Evolutionary conservation across 2,888 invertebrate genomes (phyloP), one percentile per base, ranked within the genome.

Genomic region (Masnerella sp.): DNA sequence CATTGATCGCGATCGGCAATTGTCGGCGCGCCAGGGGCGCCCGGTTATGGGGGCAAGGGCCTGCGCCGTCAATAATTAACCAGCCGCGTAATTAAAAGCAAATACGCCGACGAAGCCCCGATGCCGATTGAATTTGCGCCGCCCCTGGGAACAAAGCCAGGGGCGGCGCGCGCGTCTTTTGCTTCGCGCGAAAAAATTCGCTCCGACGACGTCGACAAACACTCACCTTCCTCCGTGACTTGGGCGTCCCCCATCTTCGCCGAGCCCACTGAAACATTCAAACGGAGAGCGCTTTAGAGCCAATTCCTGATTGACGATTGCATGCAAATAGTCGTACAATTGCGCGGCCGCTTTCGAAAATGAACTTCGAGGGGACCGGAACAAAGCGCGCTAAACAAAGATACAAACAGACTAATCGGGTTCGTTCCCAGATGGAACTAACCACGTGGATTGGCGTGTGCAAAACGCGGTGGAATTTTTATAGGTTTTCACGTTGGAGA

Each of bases 191-290:
- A 51, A 58, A 51, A 38, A 62, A 70, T 71, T 58, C 20, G 36
- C 47, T 52, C 30, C 12, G 45, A 65, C 30, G 30, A 18, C 25
- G 32, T 67, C 67, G 68, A 64, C 36, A 65, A 72, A 72, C 43
- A 80, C 88, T 85, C 80, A 89, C 88, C 88, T 88, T 89, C 88
- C 75, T 88, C 88, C 58, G 88, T 86, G 38, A 88, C 78, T 78
- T 88, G 88, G 17, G 87, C 87, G 36, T 88, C 88, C 49, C 87
- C 87, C 78, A 87, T 83, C 70, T 85, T 87, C 14, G 85, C 83
- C 75, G 84, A 81, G 61, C 84, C 86, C 65, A 83, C 88, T 88
- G 83, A 61, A 85, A 82, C 75, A 77, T 72, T 73, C 61, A 67
- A 71, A 74, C 5, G 34, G 32, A 25, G 68, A 47, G 38, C 36